Base-by-base conservation (phyloP, 2,797 vertebrate species). In the Sebastes reedi region DNA sequence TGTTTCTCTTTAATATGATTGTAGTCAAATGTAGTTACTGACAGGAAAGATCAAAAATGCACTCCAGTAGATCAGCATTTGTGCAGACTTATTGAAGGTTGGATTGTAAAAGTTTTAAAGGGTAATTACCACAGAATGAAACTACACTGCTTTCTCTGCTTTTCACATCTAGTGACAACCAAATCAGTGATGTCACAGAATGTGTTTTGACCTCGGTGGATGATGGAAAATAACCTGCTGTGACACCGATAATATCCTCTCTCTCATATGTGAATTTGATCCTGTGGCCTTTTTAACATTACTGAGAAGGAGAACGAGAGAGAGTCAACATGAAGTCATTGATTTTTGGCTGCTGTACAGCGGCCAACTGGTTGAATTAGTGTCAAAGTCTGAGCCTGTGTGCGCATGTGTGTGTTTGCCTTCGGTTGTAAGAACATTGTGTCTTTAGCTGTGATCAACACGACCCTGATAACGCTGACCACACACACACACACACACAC, bases 401-500 rank as follows among this genome's bases (percentile, higher is more conserved):
- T 83, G 34, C 80, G 20, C 55, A 7, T 61, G 59, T 67, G 52
- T 68, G 39, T 87, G 59, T 87, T 79, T 86, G 67, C 67, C 50
- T 70, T 55, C 3, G 27, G 32, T 5, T 24, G 20, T 54, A 2
- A 56, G 72, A 66, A 90, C 83, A 79, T 24, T 22, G 39, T 73
- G 67, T 76, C 34, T 82, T 78, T 60, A 73, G 55, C 54, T 77
- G 27, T 72, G 75, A 80, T 78, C 58, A 73, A 74, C 59, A 61
- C 54, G 27, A 66, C 24, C 25, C 46, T 62, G 89, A 91, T 89
- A 89, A 86, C 74, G n/a, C 50, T 55, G 72, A 84, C 75, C 70
- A 69, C 71, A 42, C 25, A 58, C 27, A 42, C 39, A 46, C 29
- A 36, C 22, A 27, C 73, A 61, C 42, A 59, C 2, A 59, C 12